These are phyloP conservation scores for Bhutanitis thaidina DNA, from an alignment of 2,888 invertebrate species.

Conservation along the genomic window DNA sequence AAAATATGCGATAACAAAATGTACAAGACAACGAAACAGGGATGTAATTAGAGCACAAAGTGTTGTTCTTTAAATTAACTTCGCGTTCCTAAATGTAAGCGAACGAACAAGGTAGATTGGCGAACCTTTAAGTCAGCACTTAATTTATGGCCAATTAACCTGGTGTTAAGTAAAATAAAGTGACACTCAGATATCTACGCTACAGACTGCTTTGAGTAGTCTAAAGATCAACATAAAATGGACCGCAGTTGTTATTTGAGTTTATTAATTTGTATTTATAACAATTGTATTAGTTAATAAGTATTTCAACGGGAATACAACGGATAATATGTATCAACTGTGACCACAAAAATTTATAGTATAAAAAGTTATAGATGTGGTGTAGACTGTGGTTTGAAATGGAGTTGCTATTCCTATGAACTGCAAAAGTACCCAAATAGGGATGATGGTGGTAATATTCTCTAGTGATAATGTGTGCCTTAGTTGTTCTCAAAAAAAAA, in stretches of 20 bases:
- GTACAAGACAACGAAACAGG: slow-evolving; percentile 30
- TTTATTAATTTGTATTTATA: no score
- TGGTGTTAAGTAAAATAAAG: slow-evolving; percentile 70
- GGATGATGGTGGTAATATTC: no score
- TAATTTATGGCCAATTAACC: slow-evolving; percentile 77
- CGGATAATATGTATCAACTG: no score
- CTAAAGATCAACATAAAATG: not conserved
- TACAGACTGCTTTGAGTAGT: slow-evolving; percentile 1
- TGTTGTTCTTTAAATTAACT: slow-evolving; percentile 64
- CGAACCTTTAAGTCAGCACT: slow-evolving; percentile 65
- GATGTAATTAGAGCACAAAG: slow-evolving; percentile 59
- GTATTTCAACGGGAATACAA: no score
- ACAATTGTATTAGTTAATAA: no score
- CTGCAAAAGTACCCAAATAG: no score
- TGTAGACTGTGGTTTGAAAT: no score
- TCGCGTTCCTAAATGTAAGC: slow-evolving; percentile 36
- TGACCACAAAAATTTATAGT: no score
- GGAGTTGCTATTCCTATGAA: no score
- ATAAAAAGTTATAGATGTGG: no score
- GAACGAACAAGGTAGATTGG: slow-evolving; percentile 47
- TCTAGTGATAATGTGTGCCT: no score
- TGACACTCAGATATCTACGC: slow-evolving; percentile 53
- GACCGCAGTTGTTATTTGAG: not conserved
- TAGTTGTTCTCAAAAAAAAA: no score
- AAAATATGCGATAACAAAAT: slow-evolving; percentile 27